These are phyloP conservation scores for Drosophila parvula DNA, from an alignment of 1,140 invertebrate species.

Conservation along the genomic window DNA sequence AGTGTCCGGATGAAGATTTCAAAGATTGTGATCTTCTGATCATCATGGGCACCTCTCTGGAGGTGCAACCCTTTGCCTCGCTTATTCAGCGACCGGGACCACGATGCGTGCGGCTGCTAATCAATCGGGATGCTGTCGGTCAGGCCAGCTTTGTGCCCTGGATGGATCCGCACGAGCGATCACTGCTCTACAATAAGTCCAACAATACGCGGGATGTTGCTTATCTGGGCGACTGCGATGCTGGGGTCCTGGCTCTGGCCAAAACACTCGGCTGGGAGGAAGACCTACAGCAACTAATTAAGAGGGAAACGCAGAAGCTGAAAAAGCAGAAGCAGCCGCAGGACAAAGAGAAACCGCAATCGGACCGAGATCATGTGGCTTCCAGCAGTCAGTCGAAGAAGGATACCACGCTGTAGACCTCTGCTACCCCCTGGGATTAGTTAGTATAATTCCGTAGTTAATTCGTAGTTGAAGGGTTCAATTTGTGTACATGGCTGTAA, in stretches of 20 bases:
- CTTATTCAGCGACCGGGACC: constrained; percentile 89
- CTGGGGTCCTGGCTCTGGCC: constrained; percentile 91
- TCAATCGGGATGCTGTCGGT: constrained; percentile 92
- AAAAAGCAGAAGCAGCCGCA: not conserved
- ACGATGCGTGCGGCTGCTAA: constrained; percentile 91
- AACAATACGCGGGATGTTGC: constrained; percentile 92
- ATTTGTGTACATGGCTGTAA: constrained; percentile 31
- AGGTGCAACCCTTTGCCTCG: constrained; percentile 98
- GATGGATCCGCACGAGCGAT: constrained; percentile 52
- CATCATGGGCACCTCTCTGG: constrained; percentile 97
- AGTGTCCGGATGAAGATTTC: constrained; percentile 90
- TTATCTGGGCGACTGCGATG: constrained; percentile 94
- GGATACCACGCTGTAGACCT: not conserved
- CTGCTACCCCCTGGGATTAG: not conserved
- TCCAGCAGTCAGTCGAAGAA: not conserved
- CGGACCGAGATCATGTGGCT: not conserved
- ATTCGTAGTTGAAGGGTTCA: constrained; percentile 35
- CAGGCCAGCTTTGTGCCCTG: constrained; percentile 67
- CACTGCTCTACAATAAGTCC: constrained; percentile 88
- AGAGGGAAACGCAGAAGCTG: constrained; percentile 84
- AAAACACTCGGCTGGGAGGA: constrained; percentile 93
- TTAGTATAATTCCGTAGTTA: constrained; percentile 38
- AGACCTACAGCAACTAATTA: constrained; percentile 86
- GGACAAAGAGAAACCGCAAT: constrained; percentile 25
- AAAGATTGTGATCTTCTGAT: constrained; percentile 95